Conservation (phyloP, 2,113 vertebrate species). For the Aegithalos caudatus region DNA sequence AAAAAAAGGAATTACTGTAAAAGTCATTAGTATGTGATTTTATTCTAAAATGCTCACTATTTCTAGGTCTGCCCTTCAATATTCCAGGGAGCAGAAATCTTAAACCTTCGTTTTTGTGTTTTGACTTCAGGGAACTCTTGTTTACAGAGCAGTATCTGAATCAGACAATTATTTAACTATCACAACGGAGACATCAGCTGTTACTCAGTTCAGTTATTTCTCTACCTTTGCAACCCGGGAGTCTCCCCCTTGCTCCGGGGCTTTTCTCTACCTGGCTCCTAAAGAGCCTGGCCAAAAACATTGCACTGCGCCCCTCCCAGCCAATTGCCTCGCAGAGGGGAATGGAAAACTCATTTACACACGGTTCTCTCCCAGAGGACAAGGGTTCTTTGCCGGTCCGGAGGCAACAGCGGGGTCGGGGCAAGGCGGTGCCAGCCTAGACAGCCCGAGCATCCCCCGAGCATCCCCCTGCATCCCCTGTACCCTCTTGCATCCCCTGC, state of each 20-base stretch:
- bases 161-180: not conserved
- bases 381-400: not conserved
- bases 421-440: rapidly evolving
- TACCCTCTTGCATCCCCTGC: too few species aligned
- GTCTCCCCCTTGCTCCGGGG: not conserved
- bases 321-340: not conserved
- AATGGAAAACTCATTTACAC: not conserved
- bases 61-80: not conserved
- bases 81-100: not conserved
- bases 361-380: rapidly evolving
- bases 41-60: not conserved
- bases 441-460: not conserved
- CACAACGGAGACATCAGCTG: not conserved
- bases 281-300: not conserved
- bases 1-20: not conserved
- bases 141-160: not conserved
- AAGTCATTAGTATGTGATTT: not conserved
- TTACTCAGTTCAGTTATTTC: not conserved
- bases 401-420: rapidly evolving
- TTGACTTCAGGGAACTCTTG: not conserved
- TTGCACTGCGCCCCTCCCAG: not conserved
- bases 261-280: not conserved
- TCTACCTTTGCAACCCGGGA: not conserved
- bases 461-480: not conserved
- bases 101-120: not conserved